These are phyloP conservation scores for Octodonta nipae DNA, from an alignment of 2,888 invertebrate genomes.

Conservation along the genomic window DNA sequence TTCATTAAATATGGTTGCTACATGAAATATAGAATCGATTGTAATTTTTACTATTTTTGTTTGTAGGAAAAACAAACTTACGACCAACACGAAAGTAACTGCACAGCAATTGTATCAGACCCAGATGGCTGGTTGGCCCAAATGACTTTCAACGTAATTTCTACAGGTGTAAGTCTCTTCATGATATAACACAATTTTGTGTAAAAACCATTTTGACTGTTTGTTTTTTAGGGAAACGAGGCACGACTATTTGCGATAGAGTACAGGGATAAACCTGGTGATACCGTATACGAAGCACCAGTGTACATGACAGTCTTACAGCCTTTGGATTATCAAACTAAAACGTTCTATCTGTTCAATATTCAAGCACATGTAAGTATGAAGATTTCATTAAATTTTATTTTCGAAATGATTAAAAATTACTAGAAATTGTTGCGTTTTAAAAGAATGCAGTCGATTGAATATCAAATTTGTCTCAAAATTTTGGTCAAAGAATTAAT, in stretches of 20 bases:
- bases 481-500: too few relatives aligned
- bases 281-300: conserved; percentile 10
- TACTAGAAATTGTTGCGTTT: too few relatives aligned
- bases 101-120: conserved; percentile 13
- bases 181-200: too few relatives aligned
- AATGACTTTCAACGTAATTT: conserved; percentile 11
- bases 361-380: conserved; percentile 40
- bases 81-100: conserved; percentile 8
- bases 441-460: too few relatives aligned
- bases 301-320: conserved; percentile 20
- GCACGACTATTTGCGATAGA: conserved; percentile 4
- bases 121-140: conserved; percentile 16
- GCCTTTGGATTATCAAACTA: conserved; percentile 32
- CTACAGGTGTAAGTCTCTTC: too few relatives aligned
- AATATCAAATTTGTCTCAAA: too few relatives aligned
- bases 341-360: conserved; percentile 42
- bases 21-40: too few relatives aligned
- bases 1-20: too few relatives aligned
- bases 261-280: conserved; percentile 7
- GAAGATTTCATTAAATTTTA: background rate
- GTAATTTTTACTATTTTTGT: too few relatives aligned
- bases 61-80: conserved; percentile 15
- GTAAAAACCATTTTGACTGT: background rate
- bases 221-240: background rate
- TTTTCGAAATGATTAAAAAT: conserved; percentile 1